Evolutionary conservation across 1,140 invertebrate species (phyloP).

Genomic region (Magallana gigas): DNA sequence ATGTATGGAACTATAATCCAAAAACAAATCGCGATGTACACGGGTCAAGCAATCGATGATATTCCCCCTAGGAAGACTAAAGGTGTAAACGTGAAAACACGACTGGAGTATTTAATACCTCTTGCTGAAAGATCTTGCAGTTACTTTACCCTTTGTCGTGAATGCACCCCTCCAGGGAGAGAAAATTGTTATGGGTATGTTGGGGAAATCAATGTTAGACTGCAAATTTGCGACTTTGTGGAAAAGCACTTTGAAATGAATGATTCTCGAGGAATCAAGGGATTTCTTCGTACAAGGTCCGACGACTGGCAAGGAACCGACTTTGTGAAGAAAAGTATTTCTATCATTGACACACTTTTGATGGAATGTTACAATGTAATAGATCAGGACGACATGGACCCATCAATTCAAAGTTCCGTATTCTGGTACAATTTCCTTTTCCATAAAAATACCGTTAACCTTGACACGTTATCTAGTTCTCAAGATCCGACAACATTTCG

Average conservation of each 20-base stretch:
- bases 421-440: constrained; percentile 52
- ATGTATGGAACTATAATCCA: constrained; percentile 62
- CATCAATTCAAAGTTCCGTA: constrained; percentile 37
- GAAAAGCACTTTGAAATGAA: constrained; percentile 43
- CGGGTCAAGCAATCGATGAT: constrained; percentile 45
- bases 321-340: constrained; percentile 52
- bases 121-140: constrained; percentile 53
- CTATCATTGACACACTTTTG: constrained; percentile 53
- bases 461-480: neutral
- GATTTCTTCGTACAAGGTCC: constrained; percentile 36
- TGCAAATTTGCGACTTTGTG: constrained; percentile 59
- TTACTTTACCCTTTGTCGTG: constrained; percentile 54
- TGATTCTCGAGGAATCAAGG: neutral
- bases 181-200: constrained; percentile 56
- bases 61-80: constrained; percentile 2
- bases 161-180: constrained; percentile 51
- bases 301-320: constrained; percentile 30
- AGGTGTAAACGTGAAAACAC: constrained; percentile 32
- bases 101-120: constrained; percentile 45
- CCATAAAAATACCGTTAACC: neutral
- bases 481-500: constrained; percentile 26
- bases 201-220: constrained; percentile 55
- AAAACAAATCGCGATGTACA: constrained; percentile 50
- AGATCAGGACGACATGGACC: constrained; percentile 41
- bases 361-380: constrained; percentile 55